Evolutionary conservation across 2,797 vertebrate genomes (phyloP).

Genomic region (Takifugu rubripes): DNA sequence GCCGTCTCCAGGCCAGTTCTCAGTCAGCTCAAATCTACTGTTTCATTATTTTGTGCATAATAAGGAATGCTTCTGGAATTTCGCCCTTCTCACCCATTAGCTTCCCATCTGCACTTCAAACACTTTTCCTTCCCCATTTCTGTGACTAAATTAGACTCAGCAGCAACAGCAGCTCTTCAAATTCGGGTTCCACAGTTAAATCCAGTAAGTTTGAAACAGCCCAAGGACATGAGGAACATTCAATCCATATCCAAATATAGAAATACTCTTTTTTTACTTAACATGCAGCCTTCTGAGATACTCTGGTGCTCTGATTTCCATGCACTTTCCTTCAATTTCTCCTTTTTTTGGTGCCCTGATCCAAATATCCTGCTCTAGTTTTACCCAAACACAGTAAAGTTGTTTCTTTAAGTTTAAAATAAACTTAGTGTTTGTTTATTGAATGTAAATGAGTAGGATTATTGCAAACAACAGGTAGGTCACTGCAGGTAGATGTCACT

Average conservation of each 20-base stretch:
- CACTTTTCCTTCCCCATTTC: constrained; percentile 12
- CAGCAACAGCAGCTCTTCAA: constrained; percentile 40
- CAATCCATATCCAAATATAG: constrained; percentile 25
- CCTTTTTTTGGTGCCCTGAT: constrained; percentile 22
- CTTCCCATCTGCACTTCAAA: constrained; percentile 17
- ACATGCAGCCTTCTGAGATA: neutral
- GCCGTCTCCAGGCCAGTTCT: neutral
- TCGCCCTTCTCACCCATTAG: neutral
- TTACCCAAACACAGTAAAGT: neutral
- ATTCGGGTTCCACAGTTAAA: constrained; percentile 22
- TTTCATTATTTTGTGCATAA: constrained; percentile 6
- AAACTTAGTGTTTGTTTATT: neutral
- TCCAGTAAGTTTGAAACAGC: constrained; percentile 37
- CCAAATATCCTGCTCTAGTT: constrained; percentile 23
- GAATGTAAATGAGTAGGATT: no score
- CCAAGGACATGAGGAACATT: constrained; percentile 19
- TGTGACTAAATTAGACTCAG: constrained; percentile 27
- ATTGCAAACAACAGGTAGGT: constrained; percentile 50
- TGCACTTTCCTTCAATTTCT: constrained; percentile 14
- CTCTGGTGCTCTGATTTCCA: constrained; percentile 12
- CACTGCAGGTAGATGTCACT: constrained; percentile 20
- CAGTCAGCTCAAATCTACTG: constrained; percentile 1
- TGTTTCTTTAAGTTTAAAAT: neutral
- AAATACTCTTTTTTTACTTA: constrained; percentile 8
- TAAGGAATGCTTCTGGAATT: constrained; percentile 8